Evolutionary conservation across 2,797 vertebrate species (phyloP), one percentile per base, ranked within the genome.

Genomic region (Neoniphon sammara): DNA sequence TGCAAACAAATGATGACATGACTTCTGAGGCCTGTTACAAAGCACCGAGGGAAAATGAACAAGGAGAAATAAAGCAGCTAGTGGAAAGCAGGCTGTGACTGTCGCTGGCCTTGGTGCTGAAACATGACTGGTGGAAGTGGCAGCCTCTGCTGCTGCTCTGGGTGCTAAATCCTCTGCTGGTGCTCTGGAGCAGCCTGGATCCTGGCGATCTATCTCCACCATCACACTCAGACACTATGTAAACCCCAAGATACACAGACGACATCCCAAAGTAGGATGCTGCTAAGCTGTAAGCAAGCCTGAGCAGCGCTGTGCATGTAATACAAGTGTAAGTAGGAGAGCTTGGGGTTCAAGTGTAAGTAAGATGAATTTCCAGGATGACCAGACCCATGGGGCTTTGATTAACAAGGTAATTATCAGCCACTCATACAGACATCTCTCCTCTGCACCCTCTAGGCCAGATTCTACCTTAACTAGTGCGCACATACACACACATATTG

Each of bases 161-260:
- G 39, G 39, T 44, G 42, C 42, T 44, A 11, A 34, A 44, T 15
- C 3, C 42, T 44, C 12, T 44, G 14, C 42, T 12, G 42, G 14
- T 15, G 42, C 42, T 15, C 42, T 15, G 42, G 12, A 15, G 42
- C 42, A 11, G 12, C 42, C 11, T 44, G 12, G 14, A 44, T 15
- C 42, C 42, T 44, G 7, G 39, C 10, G 42, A 2, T 14, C 42
- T 17, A 17, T 17, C 42, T 5, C 14, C 42, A 14, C 42, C 14
- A 17, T 44, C 42, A 17, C 42, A 44, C 47, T 50, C 18, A 50
- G n/a, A 50, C 47, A 0, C 46, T 47, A 68, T 76, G 72, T 76
- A 62, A 73, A 14, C 60, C 69, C 69, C 69, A 67, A 18, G 47
- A 65, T 78, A 68, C 87, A 87, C 62, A 76, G 80, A 55, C 66